Evolutionary conservation across 1,140 invertebrate genomes (phyloP), one percentile per base, ranked within the genome.

Genomic region (Leptinotarsa undecemlineata): DNA sequence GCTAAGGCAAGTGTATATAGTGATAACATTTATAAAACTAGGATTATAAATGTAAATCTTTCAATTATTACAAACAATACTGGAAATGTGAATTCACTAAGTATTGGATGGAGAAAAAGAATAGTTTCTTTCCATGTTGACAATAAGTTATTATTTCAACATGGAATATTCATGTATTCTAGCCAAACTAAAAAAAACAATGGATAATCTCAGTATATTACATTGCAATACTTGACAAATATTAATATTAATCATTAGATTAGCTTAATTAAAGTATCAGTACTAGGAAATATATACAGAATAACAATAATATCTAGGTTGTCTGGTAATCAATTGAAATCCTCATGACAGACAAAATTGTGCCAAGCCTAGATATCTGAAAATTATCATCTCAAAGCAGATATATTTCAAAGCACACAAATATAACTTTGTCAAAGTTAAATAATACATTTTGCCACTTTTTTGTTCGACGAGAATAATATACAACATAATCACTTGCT

Each of bases 331-430:
- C n/a, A 57, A 17, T 57, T 57, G n/a, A 19, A 57, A 1, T 15
- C 15, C n/a, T 57, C 51, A 57, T 3, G 8, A 61, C 17, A 64
- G 20, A 64, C 63, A 33, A 64, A 64, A 64, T 64, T 64, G n/a
- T 64, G 63, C 63, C 1, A 20, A 64, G 63, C 20, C 26, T 17
- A 64, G 14, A 64, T 64, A 23, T 20, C 17, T 21, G 63, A 64
- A 64, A 4, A 64, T 33, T 33, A 5, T 64, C 26, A 64, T 64
- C 26, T 57, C 33, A 42, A 42, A 42, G 33, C 33, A 19, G 51
- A 57, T 57, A 57, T 57, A 57, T 57, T 15, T 3, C 15, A 19
- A 57, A 57, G 51, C 51, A 57, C 51, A 57, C 15, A n/a, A 5
- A 57, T 57, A 57, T 57, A 57, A 57, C 17, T 57, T 11, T 42